These are phyloP conservation scores for Luffia ferchaultella DNA, from an alignment of 2,888 invertebrate species.

Conservation along the genomic window DNA sequence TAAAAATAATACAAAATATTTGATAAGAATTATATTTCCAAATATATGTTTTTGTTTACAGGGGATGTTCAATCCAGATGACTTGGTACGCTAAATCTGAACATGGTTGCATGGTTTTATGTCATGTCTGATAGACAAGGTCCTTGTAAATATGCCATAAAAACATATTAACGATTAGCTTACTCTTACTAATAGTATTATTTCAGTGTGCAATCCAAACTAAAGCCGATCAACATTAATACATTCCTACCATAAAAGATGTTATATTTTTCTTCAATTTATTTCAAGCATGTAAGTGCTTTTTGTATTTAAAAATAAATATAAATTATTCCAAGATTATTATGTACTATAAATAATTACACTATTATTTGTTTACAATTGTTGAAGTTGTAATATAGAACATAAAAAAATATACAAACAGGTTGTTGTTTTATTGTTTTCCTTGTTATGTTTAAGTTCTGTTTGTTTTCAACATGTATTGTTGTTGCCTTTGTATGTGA, in stretches of 20 bases:
- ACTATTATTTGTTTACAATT: conserved; percentile 37
- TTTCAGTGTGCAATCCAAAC: not conserved
- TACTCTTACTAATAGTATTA: not conserved
- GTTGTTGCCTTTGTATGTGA: conserved; percentile 6
- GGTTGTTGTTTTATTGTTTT: conserved; percentile 28
- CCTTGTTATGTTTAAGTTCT: conserved; percentile 16
- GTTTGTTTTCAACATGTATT: conserved; percentile 17
- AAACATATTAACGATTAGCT: not conserved
- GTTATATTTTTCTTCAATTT: conserved; percentile 3
- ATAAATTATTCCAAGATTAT: conserved; percentile 17
- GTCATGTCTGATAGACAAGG: conserved; percentile 19
- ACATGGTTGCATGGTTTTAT: conserved; percentile 42
- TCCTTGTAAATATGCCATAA: conserved; percentile 40
- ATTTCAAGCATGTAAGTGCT: not conserved
- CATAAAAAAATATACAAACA: conserved; percentile 24
- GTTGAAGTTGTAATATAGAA: conserved; percentile 48
- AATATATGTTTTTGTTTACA: conserved; percentile 60
- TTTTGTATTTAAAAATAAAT: conserved; percentile 16
- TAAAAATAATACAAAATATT: conserved; percentile 11
- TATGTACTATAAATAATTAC: conserved; percentile 29
- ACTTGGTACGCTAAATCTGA: conserved; percentile 68
- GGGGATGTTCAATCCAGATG: conserved; percentile 91
- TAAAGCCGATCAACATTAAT: conserved; percentile 10
- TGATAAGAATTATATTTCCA: no score
- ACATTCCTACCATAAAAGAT: conserved; percentile 29